phyloP scores from a whole-genome alignment of 1,140 invertebrate genomes.

The Ericerus pela region DNA sequence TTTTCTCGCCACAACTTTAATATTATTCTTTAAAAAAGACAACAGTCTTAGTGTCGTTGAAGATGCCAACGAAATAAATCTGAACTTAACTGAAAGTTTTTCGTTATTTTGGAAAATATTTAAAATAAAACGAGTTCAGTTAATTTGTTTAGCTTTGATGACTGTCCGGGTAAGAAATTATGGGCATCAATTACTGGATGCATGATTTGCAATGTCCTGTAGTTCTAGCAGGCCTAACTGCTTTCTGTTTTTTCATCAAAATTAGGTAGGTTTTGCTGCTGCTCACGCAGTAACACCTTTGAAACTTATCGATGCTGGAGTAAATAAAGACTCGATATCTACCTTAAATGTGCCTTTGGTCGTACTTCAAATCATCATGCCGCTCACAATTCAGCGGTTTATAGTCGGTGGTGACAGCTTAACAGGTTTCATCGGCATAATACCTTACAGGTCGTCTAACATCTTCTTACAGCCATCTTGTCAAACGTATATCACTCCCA shows the following conservation, averaged over 20 bases:
- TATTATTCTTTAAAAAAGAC: conserved; percentile 5
- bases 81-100: neutral
- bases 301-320: conserved; percentile 84
- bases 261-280: conserved; percentile 5
- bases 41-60: neutral
- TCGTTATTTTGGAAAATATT: conserved; percentile 13
- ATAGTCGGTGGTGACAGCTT: no score
- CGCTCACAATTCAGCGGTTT: no score
- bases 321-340: conserved; percentile 91
- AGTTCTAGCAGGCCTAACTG: no score
- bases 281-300: conserved; percentile 56
- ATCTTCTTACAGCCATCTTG: no score
- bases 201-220: no score
- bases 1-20: conserved; percentile 50
- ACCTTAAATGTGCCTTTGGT: no score
- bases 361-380: no score
- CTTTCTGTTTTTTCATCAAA: neutral
- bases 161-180: no score
- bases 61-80: neutral
- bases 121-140: neutral
- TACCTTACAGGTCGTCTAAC: no score
- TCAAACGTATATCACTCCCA: no score
- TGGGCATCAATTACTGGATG: no score
- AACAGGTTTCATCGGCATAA: no score
- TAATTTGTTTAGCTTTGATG: neutral